Evolutionary conservation across 2,888 invertebrate species (phyloP), one percentile per base, ranked within the genome.

Genomic region (Hedya salicella): DNA sequence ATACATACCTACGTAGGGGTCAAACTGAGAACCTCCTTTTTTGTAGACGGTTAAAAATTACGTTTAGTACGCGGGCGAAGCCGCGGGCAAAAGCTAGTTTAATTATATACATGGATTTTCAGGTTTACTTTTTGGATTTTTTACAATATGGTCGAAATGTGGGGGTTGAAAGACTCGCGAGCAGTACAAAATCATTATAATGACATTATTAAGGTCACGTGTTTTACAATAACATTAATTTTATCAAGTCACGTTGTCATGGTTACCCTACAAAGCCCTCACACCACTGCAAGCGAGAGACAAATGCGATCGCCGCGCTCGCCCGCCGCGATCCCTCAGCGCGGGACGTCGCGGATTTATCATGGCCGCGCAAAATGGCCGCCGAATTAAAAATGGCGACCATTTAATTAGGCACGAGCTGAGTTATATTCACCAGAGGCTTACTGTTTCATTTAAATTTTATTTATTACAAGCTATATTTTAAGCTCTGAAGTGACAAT

Each of bases 321-420:
- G 36, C 57, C 44, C 56, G 56, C 59, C 52, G 44, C 59, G 59
- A 64, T 65, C 65, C 52, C 59, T 59, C 65, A 59, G 52, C 52
- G 65, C 54, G 54, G 11, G 59, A 60, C 52, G 65, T 60, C 65
- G 32, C 46, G 30, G 65, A 65, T 65, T 53, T 46, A 59, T 65
- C 65, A 65, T 60, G 65, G 59, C 52, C n/a, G 49, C 25, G 46
- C 64, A 59, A 64, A 64, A 64, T 59, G 64, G 65, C 61, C 44
- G 32, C 50, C 36, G 59, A 44, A 59, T 64, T 64, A 65, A 64
- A 62, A 53, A 65, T 53, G 65, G 52, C 59, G 8, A 53, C 46
- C 65, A 52, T 53, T 65, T 65, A 59, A 65, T 65, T 65, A 60
- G 16, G n/a, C 30, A 13, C 49, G 44, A 19, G 57, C 17, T 40